Percentiles rank a stretch among this genome's conserved stretches.
These are phyloP conservation scores for Anseranas semipalmata DNA, from an alignment of 2,113 vertebrate species.

Conservation along the genomic window DNA sequence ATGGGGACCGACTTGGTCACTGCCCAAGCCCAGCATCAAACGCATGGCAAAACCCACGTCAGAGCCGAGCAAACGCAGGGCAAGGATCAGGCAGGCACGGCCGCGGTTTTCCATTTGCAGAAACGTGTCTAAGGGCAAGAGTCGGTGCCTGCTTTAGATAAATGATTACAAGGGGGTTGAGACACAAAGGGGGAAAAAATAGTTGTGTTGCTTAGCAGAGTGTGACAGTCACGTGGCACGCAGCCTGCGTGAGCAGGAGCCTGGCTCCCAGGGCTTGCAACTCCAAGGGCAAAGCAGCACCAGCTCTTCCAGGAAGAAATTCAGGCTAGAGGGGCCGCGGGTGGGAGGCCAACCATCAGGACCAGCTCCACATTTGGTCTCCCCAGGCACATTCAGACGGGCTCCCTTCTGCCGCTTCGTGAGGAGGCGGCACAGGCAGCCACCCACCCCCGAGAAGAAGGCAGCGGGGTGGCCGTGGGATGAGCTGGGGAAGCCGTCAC, in stretches of 20 bases:
- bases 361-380: background rate
- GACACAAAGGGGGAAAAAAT: slow-evolving; percentile 30
- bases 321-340: background rate
- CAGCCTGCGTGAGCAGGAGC: background rate
- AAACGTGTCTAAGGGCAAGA: background rate
- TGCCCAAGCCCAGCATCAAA: background rate
- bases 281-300: background rate
- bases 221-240: background rate
- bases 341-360: background rate
- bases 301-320: background rate
- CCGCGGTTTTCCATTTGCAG: background rate
- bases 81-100: slow-evolving; percentile 1
- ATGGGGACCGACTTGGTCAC: background rate
- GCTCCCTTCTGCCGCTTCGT: background rate
- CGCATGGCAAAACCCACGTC: background rate
- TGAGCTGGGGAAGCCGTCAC: background rate
- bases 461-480: fast-evolving
- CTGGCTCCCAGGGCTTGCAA: fast-evolving
- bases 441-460: fast-evolving
- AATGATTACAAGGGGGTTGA: slow-evolving; percentile 37
- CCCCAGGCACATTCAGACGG: background rate
- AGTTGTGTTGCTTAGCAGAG: background rate
- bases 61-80: background rate
- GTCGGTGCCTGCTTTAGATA: background rate
- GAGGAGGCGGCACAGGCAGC: background rate